Evolutionary conservation across 2,888 invertebrate species (phyloP).

Genomic region (Diogma glabrata): DNA sequence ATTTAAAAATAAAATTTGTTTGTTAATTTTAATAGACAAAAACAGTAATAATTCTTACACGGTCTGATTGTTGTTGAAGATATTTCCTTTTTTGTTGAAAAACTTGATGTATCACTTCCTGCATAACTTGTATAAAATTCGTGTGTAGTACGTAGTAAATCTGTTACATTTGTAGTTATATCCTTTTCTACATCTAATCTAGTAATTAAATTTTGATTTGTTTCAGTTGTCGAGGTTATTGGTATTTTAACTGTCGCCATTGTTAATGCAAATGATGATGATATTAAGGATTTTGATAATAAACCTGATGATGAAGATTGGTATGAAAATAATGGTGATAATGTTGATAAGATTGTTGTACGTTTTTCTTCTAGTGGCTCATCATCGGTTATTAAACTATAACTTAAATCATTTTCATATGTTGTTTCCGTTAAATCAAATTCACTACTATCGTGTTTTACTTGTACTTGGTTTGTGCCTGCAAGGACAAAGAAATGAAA

Average conservation of each 20-base stretch:
- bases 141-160: background rate
- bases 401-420: conserved; percentile 2
- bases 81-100: conserved; percentile 6
- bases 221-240: conserved; percentile 4
- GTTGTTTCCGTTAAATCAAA: conserved; percentile 4
- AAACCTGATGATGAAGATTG: background rate
- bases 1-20: too few relatives aligned
- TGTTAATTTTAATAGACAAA: too few relatives aligned
- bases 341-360: background rate
- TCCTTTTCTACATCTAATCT: background rate
- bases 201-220: background rate
- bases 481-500: too few relatives aligned
- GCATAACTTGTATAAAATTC: conserved; percentile 1
- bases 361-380: background rate
- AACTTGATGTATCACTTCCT: background rate
- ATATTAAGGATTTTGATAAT: background rate
- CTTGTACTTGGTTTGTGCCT: conserved; percentile 5
- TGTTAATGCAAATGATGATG: conserved; percentile 3
- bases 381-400: background rate
- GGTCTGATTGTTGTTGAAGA: conserved; percentile 6
- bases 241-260: conserved; percentile 3
- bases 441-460: conserved; percentile 1
- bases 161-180: background rate
- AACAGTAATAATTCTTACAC: too few relatives aligned
- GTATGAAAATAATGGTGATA: background rate